Conservation (phyloP, 1,140 invertebrate genomes). For the Zaprionus ghesquierei region DNA sequence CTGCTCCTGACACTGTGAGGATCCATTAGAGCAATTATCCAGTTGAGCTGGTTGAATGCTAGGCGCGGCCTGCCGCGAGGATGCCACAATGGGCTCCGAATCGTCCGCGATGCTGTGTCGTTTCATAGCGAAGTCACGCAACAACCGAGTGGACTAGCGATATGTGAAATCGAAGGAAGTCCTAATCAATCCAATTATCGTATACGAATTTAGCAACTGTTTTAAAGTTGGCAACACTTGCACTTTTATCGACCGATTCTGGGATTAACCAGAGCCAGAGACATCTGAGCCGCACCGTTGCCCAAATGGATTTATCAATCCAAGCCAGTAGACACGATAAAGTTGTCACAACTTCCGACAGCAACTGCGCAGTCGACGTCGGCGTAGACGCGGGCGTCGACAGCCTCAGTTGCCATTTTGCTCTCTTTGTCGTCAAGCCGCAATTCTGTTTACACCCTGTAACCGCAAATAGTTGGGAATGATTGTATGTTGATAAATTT, state of each 20-base stretch:
- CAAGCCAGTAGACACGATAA: conserved; percentile 1
- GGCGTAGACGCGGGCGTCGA: neutral
- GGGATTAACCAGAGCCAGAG: conserved; percentile 2
- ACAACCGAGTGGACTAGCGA: neutral
- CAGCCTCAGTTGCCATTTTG: neutral
- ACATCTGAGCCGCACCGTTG: conserved; percentile 30
- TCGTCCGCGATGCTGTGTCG: conserved; percentile 14
- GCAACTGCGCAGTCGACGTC: neutral
- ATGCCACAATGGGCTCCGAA: conserved; percentile 30
- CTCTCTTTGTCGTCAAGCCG: neutral
- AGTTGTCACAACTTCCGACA: conserved; percentile 5
- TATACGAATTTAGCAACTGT: neutral
- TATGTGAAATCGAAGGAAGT: neutral
- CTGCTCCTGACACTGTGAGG: conserved; percentile 12
- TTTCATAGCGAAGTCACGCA: neutral
- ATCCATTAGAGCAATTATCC: conserved; percentile 17
- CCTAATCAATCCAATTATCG: neutral
- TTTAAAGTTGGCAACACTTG: neutral
- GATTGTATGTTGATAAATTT: too few species aligned
- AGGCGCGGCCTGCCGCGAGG: conserved; percentile 14
- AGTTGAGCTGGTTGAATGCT: conserved; percentile 13
- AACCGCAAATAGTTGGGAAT: too few species aligned
- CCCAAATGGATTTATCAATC: conserved; percentile 32
- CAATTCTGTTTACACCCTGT: neutral
- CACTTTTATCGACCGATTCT: neutral